Evolutionary conservation across 2,888 invertebrate species (phyloP).

Genomic region (Acleris sparsana): DNA sequence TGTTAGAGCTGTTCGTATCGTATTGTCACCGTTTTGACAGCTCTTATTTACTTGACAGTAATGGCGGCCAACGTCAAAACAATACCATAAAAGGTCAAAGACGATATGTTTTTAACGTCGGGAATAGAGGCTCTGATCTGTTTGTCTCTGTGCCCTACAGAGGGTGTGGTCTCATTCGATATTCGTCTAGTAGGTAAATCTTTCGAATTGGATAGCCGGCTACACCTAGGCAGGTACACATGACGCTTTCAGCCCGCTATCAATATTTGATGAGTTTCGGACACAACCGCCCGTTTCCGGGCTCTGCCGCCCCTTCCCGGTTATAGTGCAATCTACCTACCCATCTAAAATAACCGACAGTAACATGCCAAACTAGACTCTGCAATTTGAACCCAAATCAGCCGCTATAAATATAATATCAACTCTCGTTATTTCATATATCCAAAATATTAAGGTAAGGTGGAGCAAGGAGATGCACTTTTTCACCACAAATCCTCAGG

Average conservation of each 20-base stretch:
- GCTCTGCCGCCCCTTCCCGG: slow-evolving; percentile 16
- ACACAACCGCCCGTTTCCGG: slow-evolving; percentile 50
- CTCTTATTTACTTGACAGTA: too few species aligned
- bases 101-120: too few species aligned
- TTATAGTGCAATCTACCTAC: slow-evolving; percentile 32
- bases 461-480: too few species aligned
- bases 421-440: slow-evolving; percentile 1
- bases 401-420: slow-evolving; percentile 21
- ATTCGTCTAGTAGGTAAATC: slow-evolving; percentile 60
- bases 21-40: too few species aligned
- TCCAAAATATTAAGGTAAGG: too few species aligned
- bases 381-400: slow-evolving; percentile 15
- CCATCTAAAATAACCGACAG: slow-evolving; percentile 21
- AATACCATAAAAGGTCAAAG: too few species aligned
- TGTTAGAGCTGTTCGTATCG: too few species aligned
- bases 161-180: slow-evolving; percentile 56
- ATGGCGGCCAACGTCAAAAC: too few species aligned
- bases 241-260: slow-evolving; percentile 66
- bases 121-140: too few species aligned
- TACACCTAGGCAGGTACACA: slow-evolving; percentile 39
- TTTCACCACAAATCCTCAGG: too few species aligned
- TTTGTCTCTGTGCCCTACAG: slow-evolving; percentile 27
- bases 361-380: slow-evolving; percentile 11
- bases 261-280: slow-evolving; percentile 80
- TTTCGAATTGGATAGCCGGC: slow-evolving; percentile 44